Conservation (phyloP, 2,888 invertebrate species). For the Stenchaetothrips biformis region DNA sequence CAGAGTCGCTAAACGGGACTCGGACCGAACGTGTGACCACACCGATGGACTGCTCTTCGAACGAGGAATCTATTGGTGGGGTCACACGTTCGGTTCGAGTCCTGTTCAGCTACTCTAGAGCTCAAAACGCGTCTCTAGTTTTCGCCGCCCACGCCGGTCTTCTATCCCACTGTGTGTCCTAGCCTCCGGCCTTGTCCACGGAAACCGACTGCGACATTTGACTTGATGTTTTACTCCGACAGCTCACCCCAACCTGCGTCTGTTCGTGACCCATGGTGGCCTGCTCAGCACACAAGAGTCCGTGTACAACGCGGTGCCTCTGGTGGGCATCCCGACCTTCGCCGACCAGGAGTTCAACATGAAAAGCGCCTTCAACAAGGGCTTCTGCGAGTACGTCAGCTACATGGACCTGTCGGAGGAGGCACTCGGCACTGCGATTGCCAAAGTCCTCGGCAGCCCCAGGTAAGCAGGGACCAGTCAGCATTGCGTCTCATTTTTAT, state of each 20-base stretch:
- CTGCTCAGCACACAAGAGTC: constrained; percentile 3
- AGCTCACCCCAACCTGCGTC: background rate
- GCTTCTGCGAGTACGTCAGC: background rate
- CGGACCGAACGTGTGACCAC: too few relatives aligned
- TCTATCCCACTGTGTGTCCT: too few relatives aligned
- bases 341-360: constrained; percentile 11
- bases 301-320: background rate
- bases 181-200: too few relatives aligned
- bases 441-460: background rate
- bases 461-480: background rate
- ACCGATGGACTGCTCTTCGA: too few relatives aligned
- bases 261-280: constrained; percentile 1
- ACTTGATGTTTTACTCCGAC: background rate
- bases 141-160: too few relatives aligned
- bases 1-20: too few relatives aligned
- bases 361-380: background rate
- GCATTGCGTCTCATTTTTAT: background rate
- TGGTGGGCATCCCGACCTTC: background rate
- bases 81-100: too few relatives aligned
- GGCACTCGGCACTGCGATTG: background rate
- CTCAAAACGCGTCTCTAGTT: too few relatives aligned
- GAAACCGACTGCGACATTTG: too few relatives aligned
- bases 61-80: too few relatives aligned
- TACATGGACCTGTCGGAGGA: background rate
- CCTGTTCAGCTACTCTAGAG: too few relatives aligned